Conservation (phyloP, 2,888 invertebrate species). For the Acronicta aceris region DNA sequence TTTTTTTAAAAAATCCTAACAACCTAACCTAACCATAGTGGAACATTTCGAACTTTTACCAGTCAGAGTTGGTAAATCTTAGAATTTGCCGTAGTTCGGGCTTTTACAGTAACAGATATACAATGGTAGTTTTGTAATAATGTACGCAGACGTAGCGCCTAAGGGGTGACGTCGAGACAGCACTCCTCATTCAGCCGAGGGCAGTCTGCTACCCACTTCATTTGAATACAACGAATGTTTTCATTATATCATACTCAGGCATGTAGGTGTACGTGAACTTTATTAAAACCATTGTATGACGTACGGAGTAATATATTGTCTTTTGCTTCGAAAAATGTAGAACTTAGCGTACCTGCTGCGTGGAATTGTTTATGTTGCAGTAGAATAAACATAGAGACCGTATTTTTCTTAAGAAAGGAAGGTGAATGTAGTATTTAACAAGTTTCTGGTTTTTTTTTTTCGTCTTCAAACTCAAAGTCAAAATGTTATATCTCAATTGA, state of each 20-base stretch:
- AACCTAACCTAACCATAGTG: too few relatives aligned
- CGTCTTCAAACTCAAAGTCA: too few relatives aligned
- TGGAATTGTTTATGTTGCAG: conserved; percentile 17
- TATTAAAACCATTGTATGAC: conserved; percentile 29
- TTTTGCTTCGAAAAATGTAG: conserved; percentile 8
- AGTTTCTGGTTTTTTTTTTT: too few relatives aligned
- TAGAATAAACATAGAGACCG: conserved; percentile 19
- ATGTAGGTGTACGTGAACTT: conserved; percentile 17
- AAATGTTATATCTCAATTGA: too few relatives aligned
- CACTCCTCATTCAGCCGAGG: conserved; percentile 54
- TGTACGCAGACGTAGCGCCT: conserved; percentile 51
- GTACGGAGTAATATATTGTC: conserved; percentile 25
- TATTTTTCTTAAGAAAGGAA: conserved; percentile 8
- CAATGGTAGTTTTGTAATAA: conserved; percentile 61
- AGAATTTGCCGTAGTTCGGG: too few relatives aligned
- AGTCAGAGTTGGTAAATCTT: too few relatives aligned
- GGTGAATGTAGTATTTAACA: too few relatives aligned
- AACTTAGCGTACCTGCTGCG: conserved; percentile 14
- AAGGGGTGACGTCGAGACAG: conserved; percentile 57
- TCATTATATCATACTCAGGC: conserved; percentile 32
- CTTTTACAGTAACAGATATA: too few relatives aligned
- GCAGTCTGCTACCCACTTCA: conserved; percentile 65
- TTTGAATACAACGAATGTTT: conserved; percentile 61
- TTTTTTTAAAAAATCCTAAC: too few relatives aligned
- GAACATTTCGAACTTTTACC: too few relatives aligned